Evolutionary conservation across 1,140 invertebrate genomes (phyloP).

Genomic region (Euura saliciscinereae): DNA sequence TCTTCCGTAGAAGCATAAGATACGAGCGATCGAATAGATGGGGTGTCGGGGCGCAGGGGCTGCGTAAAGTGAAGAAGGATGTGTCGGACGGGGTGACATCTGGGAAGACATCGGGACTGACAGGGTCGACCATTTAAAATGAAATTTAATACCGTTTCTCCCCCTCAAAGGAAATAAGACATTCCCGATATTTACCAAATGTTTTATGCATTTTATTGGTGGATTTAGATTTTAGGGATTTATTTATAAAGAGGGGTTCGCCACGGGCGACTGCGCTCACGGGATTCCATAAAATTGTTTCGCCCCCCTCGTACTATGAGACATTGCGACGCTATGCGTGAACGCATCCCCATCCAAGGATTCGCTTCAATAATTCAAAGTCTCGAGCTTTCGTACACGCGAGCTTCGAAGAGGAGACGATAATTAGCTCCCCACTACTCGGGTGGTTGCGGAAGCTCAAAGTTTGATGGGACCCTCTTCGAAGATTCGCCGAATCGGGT

Average conservation of each 20-base stretch:
- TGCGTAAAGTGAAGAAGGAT: neutral
- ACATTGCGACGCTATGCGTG: too few relatives aligned
- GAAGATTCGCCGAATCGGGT: neutral
- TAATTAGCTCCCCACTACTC: neutral
- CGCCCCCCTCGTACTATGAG: too few relatives aligned
- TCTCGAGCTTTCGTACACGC: neutral
- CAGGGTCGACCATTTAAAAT: conserved; percentile 42
- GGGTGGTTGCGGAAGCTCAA: too few relatives aligned
- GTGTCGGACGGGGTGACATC: conserved; percentile 31
- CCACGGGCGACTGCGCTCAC: neutral
- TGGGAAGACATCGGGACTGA: conserved; percentile 41
- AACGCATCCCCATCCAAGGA: neutral
- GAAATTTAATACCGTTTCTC: conserved; percentile 31
- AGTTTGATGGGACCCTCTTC: neutral
- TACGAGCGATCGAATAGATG: conserved; percentile 32
- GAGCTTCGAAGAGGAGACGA: neutral
- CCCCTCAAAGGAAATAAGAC: neutral
- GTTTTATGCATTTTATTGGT: conserved; percentile 25
- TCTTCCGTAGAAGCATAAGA: conserved; percentile 10
- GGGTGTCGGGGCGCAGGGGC: conserved; percentile 15
- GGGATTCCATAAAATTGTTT: neutral
- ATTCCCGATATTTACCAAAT: conserved; percentile 21
- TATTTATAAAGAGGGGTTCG: conserved; percentile 11
- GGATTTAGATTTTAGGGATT: conserved; percentile 7
- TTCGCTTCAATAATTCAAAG: neutral